A percentile compares a stretch with the other conserved stretches of the same genome.
Conservation (phyloP, 64 coral and sea anemone species). For the Dendrophyllia cribrosa region DNA sequence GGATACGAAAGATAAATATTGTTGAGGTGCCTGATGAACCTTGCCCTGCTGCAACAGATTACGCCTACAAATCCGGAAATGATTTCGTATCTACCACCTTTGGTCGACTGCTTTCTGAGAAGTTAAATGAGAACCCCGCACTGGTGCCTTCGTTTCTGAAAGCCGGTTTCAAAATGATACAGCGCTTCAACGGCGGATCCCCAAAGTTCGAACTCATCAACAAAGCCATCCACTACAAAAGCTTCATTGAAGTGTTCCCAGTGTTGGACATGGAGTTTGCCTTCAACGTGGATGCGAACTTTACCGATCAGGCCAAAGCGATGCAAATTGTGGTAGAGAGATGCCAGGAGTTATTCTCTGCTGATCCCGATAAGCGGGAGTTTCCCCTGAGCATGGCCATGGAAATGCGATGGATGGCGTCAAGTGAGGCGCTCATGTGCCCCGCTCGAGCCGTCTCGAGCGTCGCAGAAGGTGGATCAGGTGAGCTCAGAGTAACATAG, state of each 20-base stretch:
- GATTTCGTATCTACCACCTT: constrained; percentile 13
- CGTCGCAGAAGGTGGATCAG: constrained; percentile 7
- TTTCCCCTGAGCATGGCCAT: constrained; percentile 76
- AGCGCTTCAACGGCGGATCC: constrained; percentile 1
- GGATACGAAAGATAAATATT: constrained; percentile 67
- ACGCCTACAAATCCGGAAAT: not conserved
- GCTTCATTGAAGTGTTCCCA: constrained; percentile 60
- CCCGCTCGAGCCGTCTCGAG: constrained; percentile 23
- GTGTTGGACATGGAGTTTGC: constrained; percentile 80
- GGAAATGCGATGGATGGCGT: constrained; percentile 80
- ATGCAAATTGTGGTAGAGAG: constrained; percentile 53
- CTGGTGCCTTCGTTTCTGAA: constrained; percentile 61
- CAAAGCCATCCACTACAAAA: constrained; percentile 73
- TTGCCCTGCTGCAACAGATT: not conserved
- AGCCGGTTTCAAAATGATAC: constrained; percentile 35
- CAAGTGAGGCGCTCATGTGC: constrained; percentile 41
- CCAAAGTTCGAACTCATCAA: constrained; percentile 53
- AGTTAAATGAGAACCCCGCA: not conserved
- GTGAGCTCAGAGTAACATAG: not conserved
- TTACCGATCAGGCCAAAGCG: constrained; percentile 24
- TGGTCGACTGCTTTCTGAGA: constrained; percentile 9
- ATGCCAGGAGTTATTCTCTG: not conserved
- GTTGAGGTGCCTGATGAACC: constrained; percentile 32
- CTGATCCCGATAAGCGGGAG: not conserved
- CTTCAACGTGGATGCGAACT: constrained; percentile 44